Conservation (phyloP, 2,113 vertebrate species). For the human (Homo sapiens) region DNA sequence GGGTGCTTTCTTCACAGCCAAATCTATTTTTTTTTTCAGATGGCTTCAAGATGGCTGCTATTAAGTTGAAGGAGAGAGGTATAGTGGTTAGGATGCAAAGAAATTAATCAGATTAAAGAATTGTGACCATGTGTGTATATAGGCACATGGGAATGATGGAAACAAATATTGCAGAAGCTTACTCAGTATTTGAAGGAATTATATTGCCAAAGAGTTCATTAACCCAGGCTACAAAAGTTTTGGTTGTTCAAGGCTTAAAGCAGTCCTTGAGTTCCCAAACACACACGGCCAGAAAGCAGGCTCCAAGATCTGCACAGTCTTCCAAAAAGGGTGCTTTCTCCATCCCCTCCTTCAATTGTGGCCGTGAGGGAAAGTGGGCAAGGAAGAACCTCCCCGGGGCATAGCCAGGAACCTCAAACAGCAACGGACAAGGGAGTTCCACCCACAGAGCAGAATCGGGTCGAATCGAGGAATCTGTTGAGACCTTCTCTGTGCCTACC, state of each 20-base stretch:
- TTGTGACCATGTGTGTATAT: too few relatives aligned
- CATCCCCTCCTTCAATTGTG: background rate
- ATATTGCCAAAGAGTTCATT: background rate
- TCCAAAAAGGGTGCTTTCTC: background rate
- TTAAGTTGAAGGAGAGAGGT: background rate
- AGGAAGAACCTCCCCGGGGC: background rate
- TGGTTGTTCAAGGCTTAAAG: background rate
- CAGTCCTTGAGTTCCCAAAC: background rate
- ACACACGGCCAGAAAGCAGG: fast-evolving
- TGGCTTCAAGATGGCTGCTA: background rate
- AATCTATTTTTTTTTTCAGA: background rate
- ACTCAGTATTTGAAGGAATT: background rate
- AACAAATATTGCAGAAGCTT: background rate
- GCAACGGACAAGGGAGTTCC: background rate
- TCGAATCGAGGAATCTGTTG: background rate
- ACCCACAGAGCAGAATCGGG: background rate
- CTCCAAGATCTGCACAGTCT: background rate
- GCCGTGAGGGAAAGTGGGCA: background rate
- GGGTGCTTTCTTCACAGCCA: background rate
- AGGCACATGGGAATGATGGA: background rate
- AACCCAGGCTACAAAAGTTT: background rate
- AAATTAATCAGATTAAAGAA: background rate
- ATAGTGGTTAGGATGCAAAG: background rate
- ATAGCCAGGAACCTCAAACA: background rate
- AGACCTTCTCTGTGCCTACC: background rate